Conservation (phyloP, 2,888 invertebrate species). For the Nomada hirtipes region DNA sequence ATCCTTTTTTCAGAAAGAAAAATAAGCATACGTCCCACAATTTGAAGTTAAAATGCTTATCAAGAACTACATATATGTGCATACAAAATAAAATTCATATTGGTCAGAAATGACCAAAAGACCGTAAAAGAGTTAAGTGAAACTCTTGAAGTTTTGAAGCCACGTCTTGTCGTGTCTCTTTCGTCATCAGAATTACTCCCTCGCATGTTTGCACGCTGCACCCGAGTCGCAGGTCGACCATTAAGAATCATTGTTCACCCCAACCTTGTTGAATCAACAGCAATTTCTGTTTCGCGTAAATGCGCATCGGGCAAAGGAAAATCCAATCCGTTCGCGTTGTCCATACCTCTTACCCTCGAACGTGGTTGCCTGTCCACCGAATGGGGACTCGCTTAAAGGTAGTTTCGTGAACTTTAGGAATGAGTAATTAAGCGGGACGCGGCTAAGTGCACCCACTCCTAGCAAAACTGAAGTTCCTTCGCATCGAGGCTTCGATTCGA, state of each 20-base stretch:
- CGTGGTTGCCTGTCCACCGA: constrained; percentile 32
- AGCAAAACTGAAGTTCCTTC: constrained; percentile 52
- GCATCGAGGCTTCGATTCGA: constrained; percentile 49
- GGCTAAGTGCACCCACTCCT: constrained; percentile 62
- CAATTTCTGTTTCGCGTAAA: constrained; percentile 63
- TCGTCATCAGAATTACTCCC: constrained; percentile 42
- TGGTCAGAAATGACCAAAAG: too few relatives aligned
- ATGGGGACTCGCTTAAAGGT: constrained; percentile 64
- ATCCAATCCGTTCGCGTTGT: constrained; percentile 33
- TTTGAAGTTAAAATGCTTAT: too few relatives aligned
- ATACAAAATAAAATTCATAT: too few relatives aligned
- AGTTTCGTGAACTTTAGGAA: constrained; percentile 72
- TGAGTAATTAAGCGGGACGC: constrained; percentile 74
- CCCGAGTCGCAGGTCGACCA: constrained; percentile 22
- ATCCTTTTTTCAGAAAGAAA: too few relatives aligned
- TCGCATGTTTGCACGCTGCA: constrained; percentile 1
- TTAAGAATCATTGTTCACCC: constrained; percentile 20
- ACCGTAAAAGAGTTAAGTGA: too few relatives aligned
- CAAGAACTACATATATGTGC: too few relatives aligned
- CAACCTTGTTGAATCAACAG: too few relatives aligned
- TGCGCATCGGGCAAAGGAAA: constrained; percentile 68
- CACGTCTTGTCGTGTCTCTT: background rate
- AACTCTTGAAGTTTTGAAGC: too few relatives aligned
- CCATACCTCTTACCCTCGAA: background rate
- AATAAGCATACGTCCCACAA: too few relatives aligned